Base-by-base conservation (phyloP, 1,140 invertebrate species). In the Apis florea region DNA sequence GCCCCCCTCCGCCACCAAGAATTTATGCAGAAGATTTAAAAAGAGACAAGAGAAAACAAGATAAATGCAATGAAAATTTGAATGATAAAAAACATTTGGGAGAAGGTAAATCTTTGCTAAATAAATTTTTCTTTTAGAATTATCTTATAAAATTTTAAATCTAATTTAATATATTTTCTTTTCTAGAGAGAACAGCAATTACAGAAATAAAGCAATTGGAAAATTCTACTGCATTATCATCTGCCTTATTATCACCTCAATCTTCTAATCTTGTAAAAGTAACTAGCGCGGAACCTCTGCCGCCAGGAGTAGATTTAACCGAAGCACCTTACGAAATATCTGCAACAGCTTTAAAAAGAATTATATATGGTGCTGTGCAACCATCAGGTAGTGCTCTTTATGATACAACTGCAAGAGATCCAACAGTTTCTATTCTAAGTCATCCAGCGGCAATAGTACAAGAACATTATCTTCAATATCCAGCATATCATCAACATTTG, bases 251-350 rank as follows among this genome's bases (percentile, higher is more conserved):
- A 13, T 82, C 86, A 19, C 71, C 85, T 64, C 85, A 88, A 21
- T 58, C 66, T 11, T 53, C 68, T 54, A 80, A 49, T 12, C 51
- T 63, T 63, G 58, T 40, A 31, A 89, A 24, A 26, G 58, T 70
- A 68, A 78, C 59, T 53, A 85, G 64, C 47, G 78, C 79, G 61
- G 92, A 95, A 81, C 94, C 95, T 31, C 78, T 94, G 21, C 94
- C 95, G 47, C 94, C 94, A 13, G 94, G 94, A 12, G 94, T 95
- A 0, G 94, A 95, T 81, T 85, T 93, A 61, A 86, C 92, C 6
- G 94, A 94, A 66, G 87, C 92, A n/a, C 83, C 91, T 3, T 93
- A 92, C 31, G 74, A 85, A 58, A 51, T 81, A n/a, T 71, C 79
- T 24, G 61, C 78, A 19, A 82, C 79, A n/a, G 71, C 79, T 1